Evolutionary conservation across 1,140 invertebrate species (phyloP), one percentile per base, ranked within the genome.

Genomic region (Alviniconcha marisindica): DNA sequence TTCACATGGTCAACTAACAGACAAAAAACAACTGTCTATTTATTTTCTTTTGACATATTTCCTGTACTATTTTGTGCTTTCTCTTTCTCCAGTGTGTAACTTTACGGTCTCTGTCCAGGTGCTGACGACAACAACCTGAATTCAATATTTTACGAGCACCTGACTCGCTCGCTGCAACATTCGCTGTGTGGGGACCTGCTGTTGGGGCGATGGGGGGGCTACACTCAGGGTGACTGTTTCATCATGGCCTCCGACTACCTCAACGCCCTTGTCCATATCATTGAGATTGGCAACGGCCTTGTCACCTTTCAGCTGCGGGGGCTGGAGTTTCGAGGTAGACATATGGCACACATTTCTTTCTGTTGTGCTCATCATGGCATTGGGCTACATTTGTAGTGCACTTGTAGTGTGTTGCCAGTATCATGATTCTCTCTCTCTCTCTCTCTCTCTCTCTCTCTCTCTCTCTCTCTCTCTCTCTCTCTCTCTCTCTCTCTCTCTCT

Each of bases 61-160:
- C n/a, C n/a, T n/a, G n/a, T n/a, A n/a, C n/a, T n/a, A n/a, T n/a
- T n/a, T n/a, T n/a, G n/a, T n/a, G n/a, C n/a, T 60, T 60, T 60
- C 4, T 60, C 56, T 24, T 7, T 21, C 5, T 60, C n/a, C 24
- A 14, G 56, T n/a, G 24, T 28, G 18, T 60, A 7, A 51, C 21
- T 51, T 12, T 51, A 51, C 7, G 21, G 7, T 12, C 21, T 51
- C 10, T 51, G 31, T 66, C 24, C 91, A 92, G 94, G 95, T 84
- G 96, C 97, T 86, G 99, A 99, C 93, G 98, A 99, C 91, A 99
- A 99, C 93, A 99, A 99, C 93, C 93, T 99, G 21, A 99, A 99
- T 93, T 99, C 98, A 0, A 99, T 99, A 90, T 99, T 99, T 94
- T 99, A 99, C 91, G 99, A 99, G 94, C 99, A 99, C 93, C 94